Conservation (phyloP, 1,140 invertebrate genomes). For the Apis mellifera region Amel_HAv3.1 CM009944.2:4011501-4012000, state of each 20-base stretch:
- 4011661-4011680: neutral
- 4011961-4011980: neutral
- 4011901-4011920: neutral
- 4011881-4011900: neutral
- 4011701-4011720: neutral
- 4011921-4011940: neutral
- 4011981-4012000: slow-evolving; percentile 14
- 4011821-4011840: too few relatives aligned
- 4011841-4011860: too few relatives aligned
- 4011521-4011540: too few relatives aligned
- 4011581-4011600: neutral
- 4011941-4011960: neutral
- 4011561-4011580: neutral
- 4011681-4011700: neutral
- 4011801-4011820: neutral
- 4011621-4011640: neutral
- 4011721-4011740: neutral
- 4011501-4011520: too few relatives aligned
- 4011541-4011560: too few relatives aligned
- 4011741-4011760: neutral
- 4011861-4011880: slow-evolving; percentile 22
- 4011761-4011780: neutral
- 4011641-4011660: neutral
- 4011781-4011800: slow-evolving; percentile 17
- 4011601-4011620: neutral